Conservation (phyloP, 2,113 vertebrate species). For the Tinamus guttatus region DNA sequence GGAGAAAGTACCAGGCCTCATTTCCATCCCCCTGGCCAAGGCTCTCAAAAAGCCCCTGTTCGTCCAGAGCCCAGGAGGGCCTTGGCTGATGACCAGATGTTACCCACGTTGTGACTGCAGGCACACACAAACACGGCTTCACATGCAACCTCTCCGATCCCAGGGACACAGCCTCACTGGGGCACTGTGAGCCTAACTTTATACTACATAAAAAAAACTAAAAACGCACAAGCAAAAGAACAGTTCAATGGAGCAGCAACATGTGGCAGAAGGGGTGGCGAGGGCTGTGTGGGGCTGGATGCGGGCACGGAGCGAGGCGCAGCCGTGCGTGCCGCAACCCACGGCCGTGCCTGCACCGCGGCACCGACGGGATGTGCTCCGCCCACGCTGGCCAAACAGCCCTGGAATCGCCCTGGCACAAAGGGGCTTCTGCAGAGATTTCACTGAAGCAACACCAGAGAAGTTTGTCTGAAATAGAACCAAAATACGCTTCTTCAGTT, state of each 20-base stretch:
- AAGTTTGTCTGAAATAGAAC: neutral
- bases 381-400: no score
- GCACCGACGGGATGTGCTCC: neutral
- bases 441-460: neutral
- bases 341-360: no score
- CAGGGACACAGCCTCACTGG: neutral
- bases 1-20: neutral
- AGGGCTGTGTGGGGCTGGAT: neutral
- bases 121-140: neutral
- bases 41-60: neutral
- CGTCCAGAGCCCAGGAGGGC: neutral
- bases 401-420: neutral
- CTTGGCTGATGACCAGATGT: neutral
- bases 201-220: neutral
- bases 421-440: neutral
- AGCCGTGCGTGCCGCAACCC: neutral
- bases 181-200: neutral
- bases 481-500: neutral
- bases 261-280: neutral
- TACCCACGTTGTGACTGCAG: no score
- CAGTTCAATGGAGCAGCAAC: neutral
- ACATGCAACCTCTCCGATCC: neutral
- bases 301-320: neutral
- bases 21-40: neutral
- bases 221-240: no score